A percentile compares a stretch with the other conserved stretches of the same genome.
Conservation (phyloP, 2,113 vertebrate genomes). For the Elachura formosa region DNA sequence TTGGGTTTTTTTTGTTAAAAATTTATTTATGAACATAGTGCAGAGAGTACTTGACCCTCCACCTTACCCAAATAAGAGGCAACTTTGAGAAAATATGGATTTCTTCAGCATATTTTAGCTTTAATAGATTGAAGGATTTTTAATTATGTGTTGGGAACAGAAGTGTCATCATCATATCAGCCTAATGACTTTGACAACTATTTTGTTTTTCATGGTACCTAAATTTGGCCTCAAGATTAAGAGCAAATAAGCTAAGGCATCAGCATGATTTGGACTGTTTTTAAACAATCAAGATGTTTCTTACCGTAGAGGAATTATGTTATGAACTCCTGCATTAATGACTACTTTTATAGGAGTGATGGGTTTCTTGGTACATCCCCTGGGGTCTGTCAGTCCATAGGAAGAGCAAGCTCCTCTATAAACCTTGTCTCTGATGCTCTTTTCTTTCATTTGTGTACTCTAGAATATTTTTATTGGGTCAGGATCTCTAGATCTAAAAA, state of each 20-base stretch:
- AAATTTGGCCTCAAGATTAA: neutral
- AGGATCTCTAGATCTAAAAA: neutral
- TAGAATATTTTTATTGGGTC: neutral
- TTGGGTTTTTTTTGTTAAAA: neutral
- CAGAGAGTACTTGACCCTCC: neutral
- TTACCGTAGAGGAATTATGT: neutral
- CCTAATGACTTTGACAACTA: neutral
- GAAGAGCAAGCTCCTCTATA: neutral
- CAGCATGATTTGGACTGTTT: neutral
- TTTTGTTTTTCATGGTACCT: neutral
- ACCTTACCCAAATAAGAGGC: neutral
- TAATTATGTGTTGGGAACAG: neutral
- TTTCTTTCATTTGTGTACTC: neutral
- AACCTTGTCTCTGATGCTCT: neutral
- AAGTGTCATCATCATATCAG: neutral
- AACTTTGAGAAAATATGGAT: neutral
- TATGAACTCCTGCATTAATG: neutral
- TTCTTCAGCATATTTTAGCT: neutral
- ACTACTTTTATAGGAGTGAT: neutral
- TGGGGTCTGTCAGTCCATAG: neutral
- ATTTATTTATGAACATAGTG: neutral
- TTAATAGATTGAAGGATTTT: neutral
- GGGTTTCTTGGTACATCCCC: neutral
- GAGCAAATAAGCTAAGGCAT: neutral
- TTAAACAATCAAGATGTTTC: neutral